Evolutionary conservation across 2,888 invertebrate genomes (phyloP).

Genomic region (Gymnocheta viridis): DNA sequence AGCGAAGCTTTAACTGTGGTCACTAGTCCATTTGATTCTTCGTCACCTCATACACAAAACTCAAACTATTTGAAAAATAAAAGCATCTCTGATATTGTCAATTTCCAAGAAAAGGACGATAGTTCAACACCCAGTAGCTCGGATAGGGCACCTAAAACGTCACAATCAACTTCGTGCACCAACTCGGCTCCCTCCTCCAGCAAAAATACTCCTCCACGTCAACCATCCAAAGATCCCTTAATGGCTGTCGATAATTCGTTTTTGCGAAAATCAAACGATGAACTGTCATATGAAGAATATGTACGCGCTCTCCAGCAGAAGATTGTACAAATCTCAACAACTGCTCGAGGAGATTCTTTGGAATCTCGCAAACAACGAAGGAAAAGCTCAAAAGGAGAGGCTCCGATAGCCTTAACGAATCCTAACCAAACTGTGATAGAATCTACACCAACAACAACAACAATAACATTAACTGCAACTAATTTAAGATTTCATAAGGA

Average conservation of each 20-base stretch:
- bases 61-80: slow-evolving; percentile 65
- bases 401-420: slow-evolving; percentile 72
- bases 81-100: slow-evolving; percentile 47
- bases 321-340: slow-evolving; percentile 87
- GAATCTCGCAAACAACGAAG: slow-evolving; percentile 85
- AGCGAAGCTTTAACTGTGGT: slow-evolving; percentile 84
- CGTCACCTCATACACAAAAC: slow-evolving; percentile 76
- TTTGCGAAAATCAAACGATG: slow-evolving; percentile 76
- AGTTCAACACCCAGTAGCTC: slow-evolving; percentile 79
- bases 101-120: slow-evolving; percentile 67
- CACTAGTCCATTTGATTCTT: slow-evolving; percentile 83
- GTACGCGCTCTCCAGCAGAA: slow-evolving; percentile 86
- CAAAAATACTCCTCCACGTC: slow-evolving; percentile 71
- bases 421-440: slow-evolving; percentile 80
- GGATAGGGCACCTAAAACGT: slow-evolving; percentile 79
- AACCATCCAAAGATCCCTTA: slow-evolving; percentile 71
- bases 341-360: slow-evolving; percentile 84
- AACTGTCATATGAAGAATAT: slow-evolving; percentile 84
- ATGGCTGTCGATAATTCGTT: slow-evolving; percentile 23
- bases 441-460: slow-evolving; percentile 63
- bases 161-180: slow-evolving; percentile 75
- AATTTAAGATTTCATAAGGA: slow-evolving; percentile 59
- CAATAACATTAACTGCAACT: slow-evolving; percentile 47
- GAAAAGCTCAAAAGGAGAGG: slow-evolving; percentile 83
- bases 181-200: slow-evolving; percentile 73